A percentile compares a stretch with the other conserved stretches of the same genome.
Conservation (phyloP, 2,797 vertebrate genomes). For the Eulemur rubriventer region DNA sequence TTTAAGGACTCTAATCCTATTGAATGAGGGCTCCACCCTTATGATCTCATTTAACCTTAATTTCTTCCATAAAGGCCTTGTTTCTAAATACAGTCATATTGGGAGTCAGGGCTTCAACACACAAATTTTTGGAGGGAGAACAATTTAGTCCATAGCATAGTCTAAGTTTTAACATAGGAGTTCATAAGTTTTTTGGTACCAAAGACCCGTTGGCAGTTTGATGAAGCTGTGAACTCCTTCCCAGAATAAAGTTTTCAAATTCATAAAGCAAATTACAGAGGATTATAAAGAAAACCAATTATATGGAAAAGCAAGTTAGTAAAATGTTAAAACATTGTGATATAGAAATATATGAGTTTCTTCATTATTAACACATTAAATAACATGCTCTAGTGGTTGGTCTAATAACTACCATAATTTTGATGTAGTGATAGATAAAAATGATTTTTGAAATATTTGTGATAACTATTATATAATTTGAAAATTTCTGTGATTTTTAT, state of each 20-base stretch:
- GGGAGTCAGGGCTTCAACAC: not conserved
- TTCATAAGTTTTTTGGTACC: not conserved
- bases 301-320: slow-evolving; percentile 36
- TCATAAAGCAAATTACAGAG: not conserved
- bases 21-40: not conserved
- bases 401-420: slow-evolving; percentile 34
- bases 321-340: slow-evolving; percentile 46
- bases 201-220: not conserved
- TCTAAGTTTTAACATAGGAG: not conserved
- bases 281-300: slow-evolving; percentile 43
- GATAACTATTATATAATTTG: not conserved
- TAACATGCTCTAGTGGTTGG: not conserved
- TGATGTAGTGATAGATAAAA: slow-evolving; percentile 25
- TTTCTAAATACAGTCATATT: not conserved
- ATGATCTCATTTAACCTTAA: not conserved
- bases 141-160: not conserved
- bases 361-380: slow-evolving; percentile 43
- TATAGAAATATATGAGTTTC: slow-evolving; percentile 26
- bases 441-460: slow-evolving; percentile 27
- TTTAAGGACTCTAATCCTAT: not conserved
- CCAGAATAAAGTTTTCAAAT: slow-evolving; percentile 41
- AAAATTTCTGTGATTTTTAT: slow-evolving; percentile 48
- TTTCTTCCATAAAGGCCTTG: not conserved
- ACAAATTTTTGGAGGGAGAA: not conserved
- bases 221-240: not conserved